Percentiles rank a stretch among this genome's conserved stretches.
Evolutionary conservation across 2,888 invertebrate species (phyloP).

Genomic region (Criorhina ranunculi): DNA sequence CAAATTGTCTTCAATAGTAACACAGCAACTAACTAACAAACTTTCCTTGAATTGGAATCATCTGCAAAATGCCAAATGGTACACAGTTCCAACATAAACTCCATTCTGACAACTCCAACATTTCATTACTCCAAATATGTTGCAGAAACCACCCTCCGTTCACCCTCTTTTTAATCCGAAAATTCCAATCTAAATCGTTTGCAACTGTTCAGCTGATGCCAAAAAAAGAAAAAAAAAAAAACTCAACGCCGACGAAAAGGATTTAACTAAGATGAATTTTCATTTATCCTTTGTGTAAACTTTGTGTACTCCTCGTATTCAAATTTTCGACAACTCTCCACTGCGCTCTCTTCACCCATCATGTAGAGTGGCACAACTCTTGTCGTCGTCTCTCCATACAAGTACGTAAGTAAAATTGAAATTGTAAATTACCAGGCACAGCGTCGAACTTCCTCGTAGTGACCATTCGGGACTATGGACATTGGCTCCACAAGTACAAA

Average conservation of each 20-base stretch:
- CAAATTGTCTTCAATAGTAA: not conserved
- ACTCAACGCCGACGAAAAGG: constrained; percentile 53
- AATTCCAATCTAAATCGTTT: constrained; percentile 65
- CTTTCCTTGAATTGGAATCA: not conserved
- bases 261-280: constrained; percentile 65
- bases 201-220: constrained; percentile 21
- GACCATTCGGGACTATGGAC: constrained; percentile 29
- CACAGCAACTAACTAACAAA: not conserved
- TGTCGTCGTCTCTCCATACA: not conserved
- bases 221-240: too few species aligned
- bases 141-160: not conserved
- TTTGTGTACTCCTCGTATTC: constrained; percentile 37
- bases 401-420: constrained; percentile 51
- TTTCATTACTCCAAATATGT: constrained; percentile 6
- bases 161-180: constrained; percentile 45
- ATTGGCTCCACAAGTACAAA: constrained; percentile 1
- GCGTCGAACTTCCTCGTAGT: constrained; percentile 22
- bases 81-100: not conserved
- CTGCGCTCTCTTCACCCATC: constrained; percentile 10
- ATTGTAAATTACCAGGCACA: constrained; percentile 41
- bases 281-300: constrained; percentile 73
- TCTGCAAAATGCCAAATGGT: not conserved
- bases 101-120: constrained; percentile 5
- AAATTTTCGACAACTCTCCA: constrained; percentile 43
- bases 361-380: not conserved